These are phyloP conservation scores for Meriones unguiculatus DNA, from an alignment of 2,113 vertebrate genomes.

Conservation along the genomic window DNA sequence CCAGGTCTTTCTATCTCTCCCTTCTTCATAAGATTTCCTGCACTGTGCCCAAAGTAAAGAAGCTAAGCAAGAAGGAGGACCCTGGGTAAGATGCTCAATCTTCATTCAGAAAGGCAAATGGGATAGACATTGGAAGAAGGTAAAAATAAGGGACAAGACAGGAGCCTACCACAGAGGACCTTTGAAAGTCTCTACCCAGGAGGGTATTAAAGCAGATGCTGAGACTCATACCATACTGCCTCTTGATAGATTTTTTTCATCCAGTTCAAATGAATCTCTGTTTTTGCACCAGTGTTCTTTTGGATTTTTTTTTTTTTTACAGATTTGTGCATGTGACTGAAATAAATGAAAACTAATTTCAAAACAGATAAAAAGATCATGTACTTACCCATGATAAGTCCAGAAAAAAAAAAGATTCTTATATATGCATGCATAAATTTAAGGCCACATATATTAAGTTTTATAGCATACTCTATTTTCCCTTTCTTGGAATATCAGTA, in stretches of 20 bases:
- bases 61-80: too few species aligned
- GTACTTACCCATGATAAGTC: neutral
- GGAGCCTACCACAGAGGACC: too few species aligned
- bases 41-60: too few species aligned
- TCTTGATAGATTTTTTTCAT: neutral
- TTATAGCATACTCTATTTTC: neutral
- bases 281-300: neutral
- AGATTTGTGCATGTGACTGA: neutral
- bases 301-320: neutral
- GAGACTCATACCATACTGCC: neutral
- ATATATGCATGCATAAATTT: neutral
- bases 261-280: neutral
- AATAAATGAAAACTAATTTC: conserved; percentile 45
- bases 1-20: too few species aligned
- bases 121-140: too few species aligned
- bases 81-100: too few species aligned
- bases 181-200: too few species aligned
- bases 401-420: neutral
- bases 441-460: neutral
- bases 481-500: neutral
- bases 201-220: too few species aligned
- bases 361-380: conserved; percentile 38
- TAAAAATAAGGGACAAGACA: too few species aligned
- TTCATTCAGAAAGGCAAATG: too few species aligned
- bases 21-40: too few species aligned